Evolutionary conservation across 2,888 invertebrate genomes (phyloP).

Genomic region (Caenorhabditis sp.): DNA sequence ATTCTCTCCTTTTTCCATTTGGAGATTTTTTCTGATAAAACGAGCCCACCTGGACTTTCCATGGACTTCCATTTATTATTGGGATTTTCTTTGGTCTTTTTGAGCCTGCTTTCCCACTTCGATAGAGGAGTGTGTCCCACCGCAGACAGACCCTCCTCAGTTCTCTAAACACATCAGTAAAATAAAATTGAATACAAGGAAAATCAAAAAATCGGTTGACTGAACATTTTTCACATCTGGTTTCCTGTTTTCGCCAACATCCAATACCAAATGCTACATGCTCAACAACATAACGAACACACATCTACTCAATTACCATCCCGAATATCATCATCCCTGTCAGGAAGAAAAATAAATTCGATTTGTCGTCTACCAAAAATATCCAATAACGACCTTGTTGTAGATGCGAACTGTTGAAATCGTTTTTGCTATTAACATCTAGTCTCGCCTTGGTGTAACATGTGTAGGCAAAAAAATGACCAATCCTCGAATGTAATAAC

Average conservation of each 20-base stretch:
- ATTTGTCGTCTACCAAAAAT: background rate
- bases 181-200: background rate
- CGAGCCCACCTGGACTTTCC: too few relatives aligned
- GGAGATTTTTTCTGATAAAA: too few relatives aligned
- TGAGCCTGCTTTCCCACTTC: too few relatives aligned
- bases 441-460: background rate
- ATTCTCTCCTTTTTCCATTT: too few relatives aligned
- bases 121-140: too few relatives aligned
- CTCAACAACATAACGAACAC: background rate
- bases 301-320: background rate
- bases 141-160: too few relatives aligned
- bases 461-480: background rate
- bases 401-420: background rate
- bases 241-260: background rate
- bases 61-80: too few relatives aligned
- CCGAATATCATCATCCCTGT: background rate
- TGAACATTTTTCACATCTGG: background rate
- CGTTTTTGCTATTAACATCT: background rate
- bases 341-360: background rate
- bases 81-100: too few relatives aligned
- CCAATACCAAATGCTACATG: background rate
- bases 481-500: conserved; percentile 14
- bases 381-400: background rate
- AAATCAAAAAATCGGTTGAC: background rate
- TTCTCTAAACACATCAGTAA: too few relatives aligned